phyloP scores from a whole-genome alignment of 2,113 vertebrate genomes.

The Bubo blakistoni region DNA sequence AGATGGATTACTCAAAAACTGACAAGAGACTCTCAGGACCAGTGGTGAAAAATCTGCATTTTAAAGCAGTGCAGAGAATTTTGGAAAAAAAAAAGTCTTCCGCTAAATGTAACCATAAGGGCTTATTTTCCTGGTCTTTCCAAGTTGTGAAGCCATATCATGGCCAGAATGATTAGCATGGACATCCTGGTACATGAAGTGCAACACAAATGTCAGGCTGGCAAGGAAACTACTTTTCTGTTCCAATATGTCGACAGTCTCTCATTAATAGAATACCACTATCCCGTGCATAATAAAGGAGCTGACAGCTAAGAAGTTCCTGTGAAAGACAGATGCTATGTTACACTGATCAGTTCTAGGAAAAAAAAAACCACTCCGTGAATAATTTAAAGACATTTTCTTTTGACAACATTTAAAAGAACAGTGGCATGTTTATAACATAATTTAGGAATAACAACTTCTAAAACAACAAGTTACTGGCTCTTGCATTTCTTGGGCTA shows the following conservation, averaged over 20 bases:
- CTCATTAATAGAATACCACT: conserved; percentile 42
- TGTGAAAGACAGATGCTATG: conserved; percentile 40
- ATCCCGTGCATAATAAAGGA: conserved; percentile 28
- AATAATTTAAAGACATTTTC: conserved; percentile 50
- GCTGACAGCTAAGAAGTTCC: conserved; percentile 56
- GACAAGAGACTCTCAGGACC: not conserved
- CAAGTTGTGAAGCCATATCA: not conserved
- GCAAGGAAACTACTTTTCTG: conserved; percentile 40
- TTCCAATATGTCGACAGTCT: conserved; percentile 31
- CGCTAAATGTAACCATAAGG: not conserved
- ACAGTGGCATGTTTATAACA: conserved; percentile 42
- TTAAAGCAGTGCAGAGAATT: not conserved
- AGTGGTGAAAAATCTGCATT: not conserved
- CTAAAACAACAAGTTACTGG: not conserved
- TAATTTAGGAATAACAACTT: conserved; percentile 21
- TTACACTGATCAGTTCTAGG: conserved; percentile 26
- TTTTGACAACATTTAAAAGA: conserved; percentile 55
- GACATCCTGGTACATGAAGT: conserved; percentile 56
- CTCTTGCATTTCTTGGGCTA: conserved; percentile 7
- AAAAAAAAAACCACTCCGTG: not conserved
- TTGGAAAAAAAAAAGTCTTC: not conserved
- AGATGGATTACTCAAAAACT: not conserved
- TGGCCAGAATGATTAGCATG: conserved; percentile 32
- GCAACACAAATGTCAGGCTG: conserved; percentile 52
- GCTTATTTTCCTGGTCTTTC: conserved; percentile 1